A percentile compares a stretch with the other conserved stretches of the same genome.
Evolutionary conservation across 1,140 invertebrate species (phyloP).

Genomic region (Lethrus apterus): DNA sequence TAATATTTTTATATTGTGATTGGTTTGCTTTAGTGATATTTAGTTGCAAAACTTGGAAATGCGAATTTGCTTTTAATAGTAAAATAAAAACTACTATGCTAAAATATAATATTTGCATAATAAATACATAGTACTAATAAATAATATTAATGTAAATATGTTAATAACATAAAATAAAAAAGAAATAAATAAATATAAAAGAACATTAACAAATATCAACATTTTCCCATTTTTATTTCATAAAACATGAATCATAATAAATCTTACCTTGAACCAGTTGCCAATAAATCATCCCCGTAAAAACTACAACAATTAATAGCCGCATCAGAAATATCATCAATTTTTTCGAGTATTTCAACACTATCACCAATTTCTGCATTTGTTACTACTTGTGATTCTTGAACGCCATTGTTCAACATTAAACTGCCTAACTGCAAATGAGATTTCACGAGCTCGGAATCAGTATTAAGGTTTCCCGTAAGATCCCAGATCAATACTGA

Average conservation of each 20-base stretch:
- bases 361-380: constrained; percentile 41
- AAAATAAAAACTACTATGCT: too few species aligned
- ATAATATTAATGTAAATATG: too few species aligned
- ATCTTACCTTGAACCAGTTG: constrained; percentile 49
- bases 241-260: too few species aligned
- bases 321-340: constrained; percentile 45
- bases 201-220: neutral
- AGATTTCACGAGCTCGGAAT: constrained; percentile 43
- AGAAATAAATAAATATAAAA: too few species aligned
- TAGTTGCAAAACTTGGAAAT: too few species aligned
- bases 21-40: too few species aligned
- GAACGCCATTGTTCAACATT: constrained; percentile 19
- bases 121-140: too few species aligned
- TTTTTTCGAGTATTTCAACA: constrained; percentile 43
- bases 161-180: too few species aligned
- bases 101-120: too few species aligned
- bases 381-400: constrained; percentile 43
- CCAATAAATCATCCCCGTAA: constrained; percentile 44
- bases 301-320: constrained; percentile 54
- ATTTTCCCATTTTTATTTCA: neutral
- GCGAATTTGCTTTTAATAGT: too few species aligned
- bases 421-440: constrained; percentile 17
- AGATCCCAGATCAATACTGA: constrained; percentile 60
- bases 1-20: too few species aligned
- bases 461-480: constrained; percentile 42